A percentile compares a stretch with the other conserved stretches of the same genome.
phyloP scores from a whole-genome alignment of 64 coral and sea anemone species.

The Platygyra sinensis region DNA sequence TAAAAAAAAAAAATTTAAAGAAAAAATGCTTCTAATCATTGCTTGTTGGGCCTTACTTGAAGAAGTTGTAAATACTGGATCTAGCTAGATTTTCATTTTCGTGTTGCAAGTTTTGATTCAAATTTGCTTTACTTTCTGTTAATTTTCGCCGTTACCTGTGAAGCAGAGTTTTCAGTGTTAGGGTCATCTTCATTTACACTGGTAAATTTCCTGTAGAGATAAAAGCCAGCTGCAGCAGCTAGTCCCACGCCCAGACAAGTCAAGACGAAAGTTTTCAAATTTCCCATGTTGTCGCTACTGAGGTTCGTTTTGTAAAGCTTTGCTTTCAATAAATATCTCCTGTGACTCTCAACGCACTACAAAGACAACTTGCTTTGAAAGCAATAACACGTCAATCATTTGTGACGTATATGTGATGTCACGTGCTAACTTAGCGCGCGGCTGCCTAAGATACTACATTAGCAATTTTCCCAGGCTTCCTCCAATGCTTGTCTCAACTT shows the following conservation, averaged over 20 bases:
- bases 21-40: no score
- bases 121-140: no score
- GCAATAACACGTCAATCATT: background rate
- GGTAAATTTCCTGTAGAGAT: conserved; percentile 11
- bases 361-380: background rate
- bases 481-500: no score
- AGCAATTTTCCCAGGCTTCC: no score
- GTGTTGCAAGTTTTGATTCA: background rate
- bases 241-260: background rate
- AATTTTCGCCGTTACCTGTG: background rate
- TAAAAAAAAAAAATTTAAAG: no score
- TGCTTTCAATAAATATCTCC: background rate
- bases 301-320: background rate
- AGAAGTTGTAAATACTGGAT: no score
- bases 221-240: conserved; percentile 5
- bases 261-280: background rate
- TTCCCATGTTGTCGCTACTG: background rate
- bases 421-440: background rate
- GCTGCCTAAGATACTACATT: no score
- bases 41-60: no score
- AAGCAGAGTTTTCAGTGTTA: background rate
- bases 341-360: background rate
- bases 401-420: background rate
- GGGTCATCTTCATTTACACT: background rate
- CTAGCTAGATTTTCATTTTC: background rate